These are phyloP conservation scores for Catocala sponsa DNA, from an alignment of 2,888 invertebrate genomes.

Conservation along the genomic window DNA sequence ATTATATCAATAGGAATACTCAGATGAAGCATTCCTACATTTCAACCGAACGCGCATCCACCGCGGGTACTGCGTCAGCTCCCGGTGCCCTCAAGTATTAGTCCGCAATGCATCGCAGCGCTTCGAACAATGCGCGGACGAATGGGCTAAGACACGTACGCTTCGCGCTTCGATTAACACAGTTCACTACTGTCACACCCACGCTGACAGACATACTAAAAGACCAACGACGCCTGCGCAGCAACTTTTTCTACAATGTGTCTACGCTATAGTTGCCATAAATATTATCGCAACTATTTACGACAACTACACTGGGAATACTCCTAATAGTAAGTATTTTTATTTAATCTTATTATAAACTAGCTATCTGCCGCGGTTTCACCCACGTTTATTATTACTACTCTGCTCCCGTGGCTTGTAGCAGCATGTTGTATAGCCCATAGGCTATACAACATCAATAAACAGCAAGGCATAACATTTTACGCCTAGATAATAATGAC, in stretches of 20 bases:
- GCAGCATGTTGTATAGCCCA: too few species aligned
- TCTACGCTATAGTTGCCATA: constrained; percentile 38
- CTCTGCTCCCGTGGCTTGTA: too few species aligned
- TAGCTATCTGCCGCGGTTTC: too few species aligned
- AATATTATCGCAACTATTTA: constrained; percentile 54
- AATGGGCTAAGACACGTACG: constrained; percentile 23
- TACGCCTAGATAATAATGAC: too few species aligned
- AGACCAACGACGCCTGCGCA: constrained; percentile 28
- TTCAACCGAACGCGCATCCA: constrained; percentile 44
- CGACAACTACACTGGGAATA: constrained; percentile 30
- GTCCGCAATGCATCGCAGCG: constrained; percentile 20
- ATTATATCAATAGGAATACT: constrained; percentile 29
- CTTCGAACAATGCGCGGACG: constrained; percentile 50
- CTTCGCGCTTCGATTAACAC: constrained; percentile 46
- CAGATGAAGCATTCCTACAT: constrained; percentile 32
- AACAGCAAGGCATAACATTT: too few species aligned
- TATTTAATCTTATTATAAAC: neutral
- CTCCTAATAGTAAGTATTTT: constrained; percentile 43
- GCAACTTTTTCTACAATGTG: constrained; percentile 30
- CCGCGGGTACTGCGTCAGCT: constrained; percentile 52
- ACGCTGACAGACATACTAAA: constrained; percentile 19
- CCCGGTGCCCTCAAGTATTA: constrained; percentile 38
- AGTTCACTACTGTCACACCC: constrained; percentile 50
- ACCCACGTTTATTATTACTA: too few species aligned
- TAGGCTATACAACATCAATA: too few species aligned